A percentile compares a stretch with the other conserved stretches of the same genome.
Evolutionary conservation across 1,140 invertebrate species (phyloP).

Genomic region (Heliothis virescens): DNA sequence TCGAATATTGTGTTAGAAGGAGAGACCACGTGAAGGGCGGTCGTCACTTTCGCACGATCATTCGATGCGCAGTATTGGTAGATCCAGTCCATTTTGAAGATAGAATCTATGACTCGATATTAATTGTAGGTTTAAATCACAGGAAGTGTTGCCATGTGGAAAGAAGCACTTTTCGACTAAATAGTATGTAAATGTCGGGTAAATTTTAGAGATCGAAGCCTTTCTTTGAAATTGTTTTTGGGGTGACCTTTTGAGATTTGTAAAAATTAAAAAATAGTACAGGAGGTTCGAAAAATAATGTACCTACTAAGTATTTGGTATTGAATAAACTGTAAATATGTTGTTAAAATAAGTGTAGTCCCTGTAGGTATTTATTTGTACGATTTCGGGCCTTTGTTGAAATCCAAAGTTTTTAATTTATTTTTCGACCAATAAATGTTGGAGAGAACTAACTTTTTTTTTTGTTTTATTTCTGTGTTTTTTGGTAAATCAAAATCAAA

Average conservation of each 20-base stretch:
- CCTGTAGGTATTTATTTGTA: conserved; percentile 85
- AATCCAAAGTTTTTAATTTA: conserved; percentile 86
- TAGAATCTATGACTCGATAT: not conserved
- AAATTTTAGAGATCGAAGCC: not conserved
- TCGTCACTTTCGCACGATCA: not conserved
- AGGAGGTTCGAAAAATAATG: conserved; percentile 66
- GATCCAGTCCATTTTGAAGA: conserved; percentile 27
- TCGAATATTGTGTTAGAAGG: not conserved
- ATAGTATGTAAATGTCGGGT: not conserved
- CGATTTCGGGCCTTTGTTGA: conserved; percentile 83
- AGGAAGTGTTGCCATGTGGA: not conserved
- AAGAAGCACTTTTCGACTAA: conserved; percentile 5
- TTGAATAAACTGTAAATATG: conserved; percentile 76
- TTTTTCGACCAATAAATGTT: conserved; percentile 86
- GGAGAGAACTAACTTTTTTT: conserved; percentile 77
- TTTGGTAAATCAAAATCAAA: too few species aligned
- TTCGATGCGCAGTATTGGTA: not conserved
- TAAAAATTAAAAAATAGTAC: conserved; percentile 69
- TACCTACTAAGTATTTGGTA: conserved; percentile 77
- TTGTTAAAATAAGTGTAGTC: conserved; percentile 78
- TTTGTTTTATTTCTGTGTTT: conserved; percentile 63
- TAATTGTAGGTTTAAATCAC: conserved; percentile 10
- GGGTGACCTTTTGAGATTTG: conserved; percentile 54
- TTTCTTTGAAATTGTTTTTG: conserved; percentile 10
- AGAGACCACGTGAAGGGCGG: not conserved